These are phyloP conservation scores for Atethmia centrago DNA, from an alignment of 2,888 invertebrate species.

Conservation along the genomic window DNA sequence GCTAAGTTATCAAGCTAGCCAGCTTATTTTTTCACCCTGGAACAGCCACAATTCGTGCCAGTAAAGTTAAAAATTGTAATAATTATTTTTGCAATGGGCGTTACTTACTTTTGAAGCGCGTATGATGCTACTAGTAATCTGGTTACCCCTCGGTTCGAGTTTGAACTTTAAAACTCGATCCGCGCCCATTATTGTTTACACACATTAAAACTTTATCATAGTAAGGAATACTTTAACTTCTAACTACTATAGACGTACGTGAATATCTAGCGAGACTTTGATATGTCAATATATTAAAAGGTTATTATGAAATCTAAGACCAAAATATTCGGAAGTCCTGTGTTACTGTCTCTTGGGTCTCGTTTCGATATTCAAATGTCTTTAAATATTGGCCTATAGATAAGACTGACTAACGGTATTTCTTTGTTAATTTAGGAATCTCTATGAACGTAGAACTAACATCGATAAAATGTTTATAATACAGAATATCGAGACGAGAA, in stretches of 20 bases:
- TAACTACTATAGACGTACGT: slow-evolving; percentile 30
- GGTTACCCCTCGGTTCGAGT: background rate
- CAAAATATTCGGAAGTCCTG: slow-evolving; percentile 60
- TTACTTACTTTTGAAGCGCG: slow-evolving; percentile 17
- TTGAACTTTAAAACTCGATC: background rate
- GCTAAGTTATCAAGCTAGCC: background rate
- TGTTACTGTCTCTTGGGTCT: slow-evolving; percentile 33
- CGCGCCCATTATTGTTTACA: background rate
- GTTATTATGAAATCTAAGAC: slow-evolving; percentile 33
- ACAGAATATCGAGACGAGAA: slow-evolving; percentile 49
- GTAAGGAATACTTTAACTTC: slow-evolving; percentile 15
- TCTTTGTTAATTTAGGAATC: slow-evolving; percentile 14
- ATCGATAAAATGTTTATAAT: slow-evolving; percentile 41
- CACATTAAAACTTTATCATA: slow-evolving; percentile 7
- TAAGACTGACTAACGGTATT: background rate
- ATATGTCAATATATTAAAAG: slow-evolving; percentile 42
- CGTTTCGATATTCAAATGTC: slow-evolving; percentile 50
- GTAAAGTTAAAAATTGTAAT: slow-evolving; percentile 12
- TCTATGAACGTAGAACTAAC: slow-evolving; percentile 52
- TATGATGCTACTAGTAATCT: background rate
- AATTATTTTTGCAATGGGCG: slow-evolving; percentile 45
- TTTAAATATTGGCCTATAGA: slow-evolving; percentile 18
- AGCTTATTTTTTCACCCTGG: background rate
- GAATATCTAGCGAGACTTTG: slow-evolving; percentile 28
- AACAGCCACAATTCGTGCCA: background rate